Evolutionary conservation across 2,797 vertebrate species (phyloP).

Genomic region (Semaprochilodus insignis): DNA sequence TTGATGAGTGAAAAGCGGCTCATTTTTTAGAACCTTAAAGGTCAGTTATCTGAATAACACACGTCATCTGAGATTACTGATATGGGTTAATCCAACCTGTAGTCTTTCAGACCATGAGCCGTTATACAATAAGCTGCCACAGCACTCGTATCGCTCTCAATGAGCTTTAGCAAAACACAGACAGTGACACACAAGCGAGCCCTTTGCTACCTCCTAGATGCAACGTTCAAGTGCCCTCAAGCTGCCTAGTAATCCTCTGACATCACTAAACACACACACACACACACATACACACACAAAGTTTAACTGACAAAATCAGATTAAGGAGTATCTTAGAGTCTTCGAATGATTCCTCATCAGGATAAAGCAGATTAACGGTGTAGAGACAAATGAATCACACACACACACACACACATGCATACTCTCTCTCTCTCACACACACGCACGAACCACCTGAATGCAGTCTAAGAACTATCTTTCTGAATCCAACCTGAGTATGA

Average conservation of each 20-base stretch:
- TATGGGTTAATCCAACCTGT: slow-evolving; percentile 16
- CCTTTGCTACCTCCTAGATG: slow-evolving; percentile 58
- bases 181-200: neutral
- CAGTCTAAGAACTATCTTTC: too few relatives aligned
- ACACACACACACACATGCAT: slow-evolving; percentile 57
- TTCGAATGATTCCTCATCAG: slow-evolving; percentile 74
- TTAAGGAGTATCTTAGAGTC: slow-evolving; percentile 73
- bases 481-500: too few relatives aligned
- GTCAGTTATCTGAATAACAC: slow-evolving; percentile 24
- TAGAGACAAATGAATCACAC: slow-evolving; percentile 54
- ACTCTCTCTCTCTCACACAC: slow-evolving; percentile 1
- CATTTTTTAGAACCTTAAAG: neutral
- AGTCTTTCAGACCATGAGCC: neutral
- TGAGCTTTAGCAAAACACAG: slow-evolving; percentile 11
- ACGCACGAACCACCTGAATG: neutral
- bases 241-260: slow-evolving; percentile 75
- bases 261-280: slow-evolving; percentile 75
- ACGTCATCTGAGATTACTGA: slow-evolving; percentile 2
- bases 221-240: slow-evolving; percentile 72
- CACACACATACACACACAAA: slow-evolving; percentile 66
- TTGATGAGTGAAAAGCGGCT: neutral
- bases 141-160: neutral
- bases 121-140: slow-evolving; percentile 7
- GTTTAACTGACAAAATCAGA: slow-evolving; percentile 68
- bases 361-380: slow-evolving; percentile 72